A percentile compares a stretch with the other conserved stretches of the same genome.
Conservation (phyloP, 2,888 invertebrate genomes). For the Agriopis marginaria region DNA sequence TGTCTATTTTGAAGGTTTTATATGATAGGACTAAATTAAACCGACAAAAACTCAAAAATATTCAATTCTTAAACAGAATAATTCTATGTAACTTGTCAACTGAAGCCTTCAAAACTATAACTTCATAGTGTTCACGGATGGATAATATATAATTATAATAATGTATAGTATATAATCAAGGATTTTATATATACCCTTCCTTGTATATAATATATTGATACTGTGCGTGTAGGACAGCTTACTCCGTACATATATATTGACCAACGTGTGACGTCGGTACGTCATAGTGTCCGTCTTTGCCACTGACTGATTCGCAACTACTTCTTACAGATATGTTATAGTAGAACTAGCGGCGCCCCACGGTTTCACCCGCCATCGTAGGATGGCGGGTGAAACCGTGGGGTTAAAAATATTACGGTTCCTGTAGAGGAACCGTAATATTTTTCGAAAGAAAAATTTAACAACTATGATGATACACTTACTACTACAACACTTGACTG, state of each 20-base stretch:
- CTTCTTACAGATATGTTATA: too few relatives aligned
- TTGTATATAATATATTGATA: not conserved
- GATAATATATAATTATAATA: slow-evolving; percentile 9
- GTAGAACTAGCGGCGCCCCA: too few relatives aligned
- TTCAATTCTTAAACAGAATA: too few relatives aligned
- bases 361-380: too few relatives aligned
- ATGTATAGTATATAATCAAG: not conserved
- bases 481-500: too few relatives aligned
- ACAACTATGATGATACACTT: too few relatives aligned
- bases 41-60: not conserved
- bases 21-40: not conserved
- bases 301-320: slow-evolving; percentile 9
- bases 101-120: slow-evolving; percentile 10
- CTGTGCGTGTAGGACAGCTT: slow-evolving; percentile 15
- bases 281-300: slow-evolving; percentile 5
- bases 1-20: not conserved
- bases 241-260: slow-evolving; percentile 25
- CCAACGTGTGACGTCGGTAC: slow-evolving; percentile 26
- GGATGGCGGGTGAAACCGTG: too few relatives aligned
- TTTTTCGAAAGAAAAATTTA: too few relatives aligned
- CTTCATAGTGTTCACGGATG: slow-evolving; percentile 26
- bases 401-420: too few relatives aligned
- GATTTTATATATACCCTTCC: too few relatives aligned
- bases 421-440: too few relatives aligned
- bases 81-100: not conserved